Base-by-base conservation (phyloP, 2,113 vertebrate species). In the Polyodon spathula region DNA sequence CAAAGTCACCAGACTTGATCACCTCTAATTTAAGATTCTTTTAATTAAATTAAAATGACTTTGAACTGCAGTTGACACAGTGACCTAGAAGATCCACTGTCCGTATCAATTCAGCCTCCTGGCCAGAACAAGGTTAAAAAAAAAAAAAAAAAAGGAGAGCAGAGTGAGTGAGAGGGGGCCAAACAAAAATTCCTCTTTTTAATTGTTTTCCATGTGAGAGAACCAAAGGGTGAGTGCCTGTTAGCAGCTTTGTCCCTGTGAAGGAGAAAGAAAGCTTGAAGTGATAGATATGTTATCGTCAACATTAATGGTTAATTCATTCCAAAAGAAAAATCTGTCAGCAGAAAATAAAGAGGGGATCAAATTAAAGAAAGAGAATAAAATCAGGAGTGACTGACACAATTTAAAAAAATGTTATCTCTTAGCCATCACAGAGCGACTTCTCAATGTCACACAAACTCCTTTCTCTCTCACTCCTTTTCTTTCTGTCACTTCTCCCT, bases 321-420 rank as follows among this genome's bases (percentile, higher is more conserved):
- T 85, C 81, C 84, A 78, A 81, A 72, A 86, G 79, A 84, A 76
- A 85, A 86, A 86, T 85, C 84, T 85, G 80, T 85, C 83, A 85
- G 79, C 85, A 80, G 78, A 78, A 84, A 83, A 82, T 79, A 83
- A 86, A 82, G 82, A 79, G 71, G 75, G 63, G 73, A 77, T 74
- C 78, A 83, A 84, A 84, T 82, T 81, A 85, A 84, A 83, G 77
- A 71, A 74, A 80, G 83, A 84, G 78, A 76, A 83, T 78, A 74
- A 70, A 73, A 67, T 75, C 61, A 76, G 70, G 69, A 81, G 81
- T 75, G 81, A 84, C 81, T 80, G 82, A 85, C 79, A 84, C 81
- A 78, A 79, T 83, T 85, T 84, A 80, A 81, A 77, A 86, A 87
- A 74, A 75, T 76, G 72, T 75, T 85, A 84, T 88, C 81, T 82